These are phyloP conservation scores for Tarsius wallacei DNA, from an alignment of 2,797 vertebrate species.

Conservation along the genomic window DNA sequence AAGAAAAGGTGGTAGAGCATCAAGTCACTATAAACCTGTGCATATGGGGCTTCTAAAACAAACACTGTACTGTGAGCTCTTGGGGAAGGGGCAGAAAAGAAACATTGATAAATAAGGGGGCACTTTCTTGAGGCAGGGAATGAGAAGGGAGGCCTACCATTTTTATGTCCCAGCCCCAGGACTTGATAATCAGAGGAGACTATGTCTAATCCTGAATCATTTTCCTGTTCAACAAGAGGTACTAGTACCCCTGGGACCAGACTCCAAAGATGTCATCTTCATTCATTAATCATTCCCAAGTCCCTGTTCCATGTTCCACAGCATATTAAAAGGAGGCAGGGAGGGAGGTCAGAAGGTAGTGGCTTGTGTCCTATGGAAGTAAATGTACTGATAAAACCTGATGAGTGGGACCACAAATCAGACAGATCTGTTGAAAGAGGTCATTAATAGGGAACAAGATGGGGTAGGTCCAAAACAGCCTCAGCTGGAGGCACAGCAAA, in stretches of 20 bases:
- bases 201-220: conserved; percentile 40
- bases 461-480: neutral
- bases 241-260: conserved; percentile 53
- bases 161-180: conserved; percentile 55
- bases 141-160: conserved; percentile 42
- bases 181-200: conserved; percentile 60
- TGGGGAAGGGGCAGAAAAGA: neutral
- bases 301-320: neutral
- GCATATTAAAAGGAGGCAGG: neutral
- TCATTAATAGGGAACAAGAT: neutral
- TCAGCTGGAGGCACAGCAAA: conserved; percentile 54
- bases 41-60: conserved; percentile 70
- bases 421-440: conserved; percentile 65
- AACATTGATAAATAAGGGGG: conserved; percentile 72
- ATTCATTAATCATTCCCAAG: neutral
- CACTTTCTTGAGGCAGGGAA: conserved; percentile 31
- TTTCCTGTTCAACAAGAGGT: conserved; percentile 66
- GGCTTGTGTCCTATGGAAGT: conserved; percentile 65
- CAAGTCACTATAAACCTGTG: conserved; percentile 82
- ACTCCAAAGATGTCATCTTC: conserved; percentile 33
- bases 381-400: conserved; percentile 69
- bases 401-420: conserved; percentile 47
- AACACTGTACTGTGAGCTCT: conserved; percentile 60
- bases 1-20: conserved; percentile 74
- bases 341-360: neutral